Evolutionary conservation across 2,888 invertebrate genomes (phyloP).

Genomic region (Auanema freiburgensis): DNA sequence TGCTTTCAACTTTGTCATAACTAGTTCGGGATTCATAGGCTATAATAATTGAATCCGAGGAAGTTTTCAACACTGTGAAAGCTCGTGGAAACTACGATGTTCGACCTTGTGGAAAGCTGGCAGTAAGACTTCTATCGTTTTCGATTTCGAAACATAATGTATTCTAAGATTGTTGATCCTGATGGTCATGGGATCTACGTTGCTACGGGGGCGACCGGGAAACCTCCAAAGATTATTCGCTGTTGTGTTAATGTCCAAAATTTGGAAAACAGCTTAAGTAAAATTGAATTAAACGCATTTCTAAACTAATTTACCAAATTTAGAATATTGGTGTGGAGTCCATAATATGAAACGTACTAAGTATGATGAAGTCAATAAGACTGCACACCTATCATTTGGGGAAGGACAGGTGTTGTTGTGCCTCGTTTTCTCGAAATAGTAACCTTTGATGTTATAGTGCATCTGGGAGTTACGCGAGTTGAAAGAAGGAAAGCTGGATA

Average conservation of each 20-base stretch:
- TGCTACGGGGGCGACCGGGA: constrained; percentile 72
- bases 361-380: constrained; percentile 63
- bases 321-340: constrained; percentile 81
- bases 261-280: constrained; percentile 74
- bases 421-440: constrained; percentile 7
- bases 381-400: constrained; percentile 35
- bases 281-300: constrained; percentile 19
- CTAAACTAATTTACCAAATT: constrained; percentile 18
- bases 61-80: constrained; percentile 66
- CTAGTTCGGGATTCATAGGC: no score
- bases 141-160: background rate
- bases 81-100: constrained; percentile 5
- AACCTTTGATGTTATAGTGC: constrained; percentile 59
- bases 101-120: constrained; percentile 61
- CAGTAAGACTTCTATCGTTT: constrained; percentile 68
- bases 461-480: constrained; percentile 75
- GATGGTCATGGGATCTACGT: constrained; percentile 88
- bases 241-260: constrained; percentile 80
- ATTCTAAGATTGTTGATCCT: constrained; percentile 74
- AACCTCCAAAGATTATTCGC: constrained; percentile 75
- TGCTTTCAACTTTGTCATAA: background rate
- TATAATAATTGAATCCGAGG: constrained; percentile 80
- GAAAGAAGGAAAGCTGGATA: constrained; percentile 72
- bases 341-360: constrained; percentile 77
- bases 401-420: constrained; percentile 33